A percentile compares a stretch with the other conserved stretches of the same genome.
Evolutionary conservation across 2,888 invertebrate genomes (phyloP).

Genomic region (Drosophila silvestris): DNA sequence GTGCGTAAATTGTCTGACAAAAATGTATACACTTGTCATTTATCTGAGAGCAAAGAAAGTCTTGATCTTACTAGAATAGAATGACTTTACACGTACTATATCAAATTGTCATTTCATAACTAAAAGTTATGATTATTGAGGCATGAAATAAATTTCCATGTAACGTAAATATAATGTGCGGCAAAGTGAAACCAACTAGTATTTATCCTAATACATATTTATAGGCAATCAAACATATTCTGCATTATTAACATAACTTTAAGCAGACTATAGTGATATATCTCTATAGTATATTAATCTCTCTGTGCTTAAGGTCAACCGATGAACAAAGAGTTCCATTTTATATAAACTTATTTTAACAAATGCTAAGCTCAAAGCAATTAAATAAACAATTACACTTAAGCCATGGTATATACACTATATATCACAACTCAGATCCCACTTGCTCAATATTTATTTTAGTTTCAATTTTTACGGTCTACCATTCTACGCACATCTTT

Average conservation of each 20-base stretch:
- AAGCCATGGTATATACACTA: not conserved
- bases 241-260: not conserved
- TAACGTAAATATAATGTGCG: not conserved
- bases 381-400: slow-evolving; percentile 13
- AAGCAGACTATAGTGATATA: not conserved
- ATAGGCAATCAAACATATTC: not conserved
- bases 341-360: not conserved
- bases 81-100: slow-evolving; percentile 7
- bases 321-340: not conserved
- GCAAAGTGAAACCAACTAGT: not conserved
- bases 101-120: slow-evolving; percentile 34
- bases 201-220: not conserved
- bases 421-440: slow-evolving; percentile 3
- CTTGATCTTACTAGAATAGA: not conserved
- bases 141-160: not conserved
- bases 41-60: slow-evolving; percentile 18
- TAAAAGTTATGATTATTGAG: slow-evolving; percentile 31
- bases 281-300: not conserved
- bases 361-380: slow-evolving; percentile 9
- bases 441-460: slow-evolving; percentile 42
- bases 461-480: slow-evolving; percentile 40
- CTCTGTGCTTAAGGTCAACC: no score
- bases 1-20: slow-evolving; percentile 55
- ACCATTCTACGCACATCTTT: slow-evolving; percentile 38
- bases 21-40: slow-evolving; percentile 46